Conservation (phyloP, 1,140 invertebrate species). For the Neotoxoptera formosana region DNA sequence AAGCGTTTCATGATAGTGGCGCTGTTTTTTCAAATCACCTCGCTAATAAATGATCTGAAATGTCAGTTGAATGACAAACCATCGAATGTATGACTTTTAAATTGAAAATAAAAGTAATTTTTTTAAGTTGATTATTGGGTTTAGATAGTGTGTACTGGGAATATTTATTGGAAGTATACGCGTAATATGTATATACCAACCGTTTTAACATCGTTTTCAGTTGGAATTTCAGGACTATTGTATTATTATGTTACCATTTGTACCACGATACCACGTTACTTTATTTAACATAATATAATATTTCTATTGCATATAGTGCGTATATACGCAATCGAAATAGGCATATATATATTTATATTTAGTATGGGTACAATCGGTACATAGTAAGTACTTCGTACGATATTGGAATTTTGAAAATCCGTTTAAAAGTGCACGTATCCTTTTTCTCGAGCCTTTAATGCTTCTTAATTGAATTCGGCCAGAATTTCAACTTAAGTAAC, state of each 20-base stretch:
- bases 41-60: background rate
- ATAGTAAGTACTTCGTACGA: background rate
- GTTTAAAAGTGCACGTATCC: slow-evolving; percentile 16
- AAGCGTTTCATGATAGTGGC: too few species aligned
- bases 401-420: slow-evolving; percentile 20
- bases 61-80: background rate
- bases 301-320: background rate
- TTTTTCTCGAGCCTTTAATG: slow-evolving; percentile 29
- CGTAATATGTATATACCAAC: background rate
- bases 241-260: background rate
- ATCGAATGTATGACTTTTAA: background rate
- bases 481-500: background rate
- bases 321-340: background rate
- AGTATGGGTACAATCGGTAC: too few species aligned
- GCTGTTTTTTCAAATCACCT: background rate
- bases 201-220: background rate
- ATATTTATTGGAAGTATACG: background rate
- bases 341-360: background rate
- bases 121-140: background rate
- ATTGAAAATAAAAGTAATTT: background rate
- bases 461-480: slow-evolving; percentile 44
- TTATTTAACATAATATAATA: background rate
- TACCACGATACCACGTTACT: too few species aligned
- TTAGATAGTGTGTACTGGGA: background rate
- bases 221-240: background rate